phyloP scores from a whole-genome alignment of 37 sponge, comb jelly and placozoan species.

The Spongilla lacustris region DNA sequence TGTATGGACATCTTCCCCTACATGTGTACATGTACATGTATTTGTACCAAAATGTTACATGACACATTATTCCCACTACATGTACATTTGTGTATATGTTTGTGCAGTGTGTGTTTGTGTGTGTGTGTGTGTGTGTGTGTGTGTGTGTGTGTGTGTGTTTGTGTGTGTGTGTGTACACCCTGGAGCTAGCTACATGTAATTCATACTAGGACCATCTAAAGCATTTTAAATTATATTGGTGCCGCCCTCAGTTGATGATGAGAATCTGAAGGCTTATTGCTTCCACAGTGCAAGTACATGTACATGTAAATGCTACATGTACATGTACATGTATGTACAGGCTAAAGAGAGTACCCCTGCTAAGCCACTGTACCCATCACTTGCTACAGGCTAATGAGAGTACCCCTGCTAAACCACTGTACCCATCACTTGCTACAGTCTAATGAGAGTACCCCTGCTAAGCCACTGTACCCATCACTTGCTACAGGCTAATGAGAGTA shows the following conservation, averaged over 20 bases:
- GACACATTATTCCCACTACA: neutral
- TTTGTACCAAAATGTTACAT: neutral
- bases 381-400: neutral
- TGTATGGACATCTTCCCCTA: conserved; percentile 9
- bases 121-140: too few species aligned
- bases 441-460: neutral
- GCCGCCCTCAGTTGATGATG: too few species aligned
- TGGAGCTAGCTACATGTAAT: too few species aligned
- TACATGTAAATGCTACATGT: neutral
- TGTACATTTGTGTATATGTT: neutral
- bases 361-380: neutral
- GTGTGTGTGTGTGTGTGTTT: too few species aligned
- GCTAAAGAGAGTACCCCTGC: neutral
- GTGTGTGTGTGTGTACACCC: too few species aligned
- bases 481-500: neutral
- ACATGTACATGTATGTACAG: neutral
- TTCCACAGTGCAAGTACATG: too few species aligned
- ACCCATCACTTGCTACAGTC: neutral
- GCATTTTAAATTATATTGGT: neutral
- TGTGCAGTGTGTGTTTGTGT: too few species aligned
- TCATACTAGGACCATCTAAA: too few species aligned
- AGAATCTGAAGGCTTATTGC: too few species aligned
- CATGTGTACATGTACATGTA: neutral
- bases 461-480: neutral
- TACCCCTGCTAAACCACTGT: neutral